A percentile compares a stretch with the other conserved stretches of the same genome.
These are phyloP conservation scores for Cecidostiba fungosa DNA, from an alignment of 2,888 invertebrate genomes.

Conservation along the genomic window DNA sequence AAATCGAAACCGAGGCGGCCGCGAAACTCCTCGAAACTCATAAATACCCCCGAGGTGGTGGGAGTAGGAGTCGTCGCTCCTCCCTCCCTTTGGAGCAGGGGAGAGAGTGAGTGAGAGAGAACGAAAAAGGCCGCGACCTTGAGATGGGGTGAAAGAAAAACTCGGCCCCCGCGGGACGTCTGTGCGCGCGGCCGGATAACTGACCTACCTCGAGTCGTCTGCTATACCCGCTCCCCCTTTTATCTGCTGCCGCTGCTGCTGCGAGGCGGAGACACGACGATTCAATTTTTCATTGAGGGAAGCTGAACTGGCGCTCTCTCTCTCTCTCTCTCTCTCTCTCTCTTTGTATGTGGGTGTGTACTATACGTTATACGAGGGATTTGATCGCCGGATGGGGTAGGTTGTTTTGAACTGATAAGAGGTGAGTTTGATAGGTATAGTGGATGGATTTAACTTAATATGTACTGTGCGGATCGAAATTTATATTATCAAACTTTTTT, in stretches of 20 bases:
- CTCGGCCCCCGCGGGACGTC: slow-evolving; percentile 37
- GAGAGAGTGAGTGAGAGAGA: neutral
- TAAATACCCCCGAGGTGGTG: slow-evolving; percentile 50
- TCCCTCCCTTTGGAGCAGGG: neutral
- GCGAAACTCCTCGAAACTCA: slow-evolving; percentile 60
- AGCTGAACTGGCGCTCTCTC: neutral
- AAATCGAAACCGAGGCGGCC: slow-evolving; percentile 16
- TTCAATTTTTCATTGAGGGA: slow-evolving; percentile 54
- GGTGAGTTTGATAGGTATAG: neutral
- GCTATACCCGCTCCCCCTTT: neutral
- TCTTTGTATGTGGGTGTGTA: too few species aligned
- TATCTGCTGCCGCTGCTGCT: neutral
- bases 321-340: neutral
- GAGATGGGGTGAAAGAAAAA: slow-evolving; percentile 35
- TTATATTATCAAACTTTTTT: too few species aligned
- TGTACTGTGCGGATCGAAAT: too few species aligned
- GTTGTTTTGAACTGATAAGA: neutral
- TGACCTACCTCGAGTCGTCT: slow-evolving; percentile 49
- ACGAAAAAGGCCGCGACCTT: slow-evolving; percentile 24
- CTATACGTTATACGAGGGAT: neutral
- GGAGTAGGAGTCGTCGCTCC: neutral
- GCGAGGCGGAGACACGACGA: slow-evolving; percentile 7
- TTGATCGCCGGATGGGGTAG: neutral
- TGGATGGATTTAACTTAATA: too few species aligned
- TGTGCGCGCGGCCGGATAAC: slow-evolving; percentile 31